Percentiles rank a stretch among this genome's conserved stretches.
These are phyloP conservation scores for Terrapene triunguis DNA, from an alignment of 2,113 vertebrate genomes.

Conservation along the genomic window DNA sequence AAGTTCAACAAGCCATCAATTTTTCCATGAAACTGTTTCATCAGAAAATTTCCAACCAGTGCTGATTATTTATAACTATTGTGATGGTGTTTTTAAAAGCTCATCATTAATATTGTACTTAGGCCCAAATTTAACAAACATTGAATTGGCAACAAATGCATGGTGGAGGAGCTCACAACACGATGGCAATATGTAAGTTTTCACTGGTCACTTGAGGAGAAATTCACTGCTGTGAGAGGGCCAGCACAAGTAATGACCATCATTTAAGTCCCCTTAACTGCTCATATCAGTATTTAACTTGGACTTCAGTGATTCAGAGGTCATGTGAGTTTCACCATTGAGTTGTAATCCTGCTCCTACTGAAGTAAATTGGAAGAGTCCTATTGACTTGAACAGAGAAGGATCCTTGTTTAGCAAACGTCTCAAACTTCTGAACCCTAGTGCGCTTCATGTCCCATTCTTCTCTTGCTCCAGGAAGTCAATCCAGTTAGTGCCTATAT, in stretches of 20 bases:
- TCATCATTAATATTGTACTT: not conserved
- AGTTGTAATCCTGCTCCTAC: not conserved
- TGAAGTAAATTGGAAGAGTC: not conserved
- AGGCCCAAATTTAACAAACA: not conserved
- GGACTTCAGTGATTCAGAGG: not conserved
- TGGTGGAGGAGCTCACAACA: not conserved
- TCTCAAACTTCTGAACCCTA: not conserved
- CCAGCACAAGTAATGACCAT: not conserved
- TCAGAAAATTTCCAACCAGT: not conserved
- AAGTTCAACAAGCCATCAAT: not conserved
- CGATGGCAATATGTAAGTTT: not conserved
- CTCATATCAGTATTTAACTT: not conserved
- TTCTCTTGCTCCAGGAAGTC: not conserved
- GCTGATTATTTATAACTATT: not conserved
- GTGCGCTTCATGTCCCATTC: not conserved
- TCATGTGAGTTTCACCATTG: not conserved
- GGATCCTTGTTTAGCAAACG: not conserved
- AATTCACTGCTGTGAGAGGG: not conserved
- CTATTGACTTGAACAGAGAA: not conserved
- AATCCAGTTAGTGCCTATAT: not conserved
- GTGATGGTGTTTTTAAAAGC: not conserved
- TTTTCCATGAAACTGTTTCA: not conserved
- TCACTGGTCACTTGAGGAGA: not conserved
- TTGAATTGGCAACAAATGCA: not conserved
- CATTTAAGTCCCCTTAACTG: not conserved